A percentile compares a stretch with the other conserved stretches of the same genome.
These are phyloP conservation scores for Peromyscus polionotus DNA, from an alignment of 2,113 vertebrate species.

Conservation along the genomic window DNA sequence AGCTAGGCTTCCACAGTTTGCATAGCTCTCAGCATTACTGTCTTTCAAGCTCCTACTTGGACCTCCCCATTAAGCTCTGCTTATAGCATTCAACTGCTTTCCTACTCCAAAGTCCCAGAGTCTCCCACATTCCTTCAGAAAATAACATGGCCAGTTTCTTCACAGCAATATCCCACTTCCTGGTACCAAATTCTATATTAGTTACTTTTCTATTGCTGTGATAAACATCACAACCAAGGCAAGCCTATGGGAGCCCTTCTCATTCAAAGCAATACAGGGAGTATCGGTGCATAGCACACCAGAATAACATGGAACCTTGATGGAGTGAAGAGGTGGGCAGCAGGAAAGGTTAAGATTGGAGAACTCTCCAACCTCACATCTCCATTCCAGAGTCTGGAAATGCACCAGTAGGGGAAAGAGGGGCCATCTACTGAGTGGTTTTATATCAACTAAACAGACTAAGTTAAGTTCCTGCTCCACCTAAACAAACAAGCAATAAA, in stretches of 20 bases:
- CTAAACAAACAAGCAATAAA: background rate
- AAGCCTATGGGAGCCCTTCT: background rate
- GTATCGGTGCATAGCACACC: background rate
- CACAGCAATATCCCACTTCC: background rate
- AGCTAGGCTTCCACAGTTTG: background rate
- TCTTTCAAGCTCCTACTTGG: background rate
- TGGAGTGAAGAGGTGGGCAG: background rate
- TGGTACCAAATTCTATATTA: background rate
- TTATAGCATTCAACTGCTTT: background rate
- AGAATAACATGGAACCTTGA: background rate
- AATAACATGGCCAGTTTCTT: background rate
- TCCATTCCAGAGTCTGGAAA: background rate
- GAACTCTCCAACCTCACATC: background rate
- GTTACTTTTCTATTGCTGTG: background rate
- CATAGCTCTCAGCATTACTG: background rate
- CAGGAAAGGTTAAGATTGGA: background rate
- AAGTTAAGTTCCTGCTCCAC: conserved; percentile 1
- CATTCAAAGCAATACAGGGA: background rate
- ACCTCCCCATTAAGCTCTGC: background rate
- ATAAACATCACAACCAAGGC: background rate
- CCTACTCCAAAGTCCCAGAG: background rate
- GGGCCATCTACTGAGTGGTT: background rate
- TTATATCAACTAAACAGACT: background rate
- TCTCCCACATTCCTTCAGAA: background rate
- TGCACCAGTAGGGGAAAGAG: background rate